Base-by-base conservation (phyloP, 2,797 vertebrate genomes). In the Discoglossus pictus region DNA sequence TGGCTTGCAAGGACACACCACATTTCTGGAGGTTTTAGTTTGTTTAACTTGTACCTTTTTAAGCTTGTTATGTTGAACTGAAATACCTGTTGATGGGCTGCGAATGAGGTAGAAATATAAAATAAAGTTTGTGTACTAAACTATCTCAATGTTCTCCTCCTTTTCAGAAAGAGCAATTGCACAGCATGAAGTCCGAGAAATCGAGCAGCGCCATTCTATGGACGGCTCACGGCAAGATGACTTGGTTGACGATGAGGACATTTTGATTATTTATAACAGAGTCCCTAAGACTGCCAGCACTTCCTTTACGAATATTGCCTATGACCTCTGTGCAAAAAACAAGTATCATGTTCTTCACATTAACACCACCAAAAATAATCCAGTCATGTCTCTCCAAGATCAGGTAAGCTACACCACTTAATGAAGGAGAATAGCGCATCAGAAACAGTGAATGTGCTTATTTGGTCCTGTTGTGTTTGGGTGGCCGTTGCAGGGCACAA, bases 291-390 rank as follows among this genome's bases (percentile, higher is more conserved):
- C 97, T 20, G 97, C 95, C 77, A 99, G 97, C 88, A 99, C 96
- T 46, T 98, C 97, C 46, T 99, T 99, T 87, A 98, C 95, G 83
- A 98, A 99, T 78, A 96, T 99, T 77, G 97, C 97, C 77, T 98
- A 99, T 75, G 97, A 99, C 82, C 86, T 98, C 73, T 98, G 97
- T 72, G 93, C 91, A 1, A 94, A 91, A 84, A 98, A 98, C 82
- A 95, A 86, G 74, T 99, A 94, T 53, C 97, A 99, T 35, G 97
- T 99, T 73, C 91, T 99, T 73, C 97, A 99, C 87, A 99, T 99
- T 85, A 98, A 99, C 84, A 99, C 97, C 81, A 97, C 92, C 86
- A 98, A 97, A 90, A 99, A 99, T 82, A 99, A 98, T 81, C 97
- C 97, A 0, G 94, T 99, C 79, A 98, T 99, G 97, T 99, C 97